Base-by-base conservation (phyloP, 2,797 vertebrate genomes). In the Spea hammondii region DNA sequence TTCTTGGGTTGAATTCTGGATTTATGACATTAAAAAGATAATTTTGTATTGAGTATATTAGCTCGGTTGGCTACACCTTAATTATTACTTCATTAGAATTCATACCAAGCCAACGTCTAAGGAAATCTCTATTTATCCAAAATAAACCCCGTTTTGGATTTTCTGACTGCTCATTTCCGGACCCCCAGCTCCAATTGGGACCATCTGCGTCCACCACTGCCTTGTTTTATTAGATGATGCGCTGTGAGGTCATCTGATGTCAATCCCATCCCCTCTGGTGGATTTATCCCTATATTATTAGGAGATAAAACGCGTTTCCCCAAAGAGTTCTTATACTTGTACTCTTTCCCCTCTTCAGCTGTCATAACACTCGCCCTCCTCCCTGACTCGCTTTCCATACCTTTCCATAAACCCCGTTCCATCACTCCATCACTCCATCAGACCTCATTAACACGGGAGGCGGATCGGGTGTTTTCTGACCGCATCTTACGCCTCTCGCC, bases 311-410 rank as follows among this genome's bases (percentile, higher is more conserved):
- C 49, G 13, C 12, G 11, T 65, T 65, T 45, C 14, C 60, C 32
- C 32, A 32, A 32, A 32, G 32, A 32, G 32, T 32, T 32, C 32
- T 32, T 45, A 32, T 11, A 72, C 44, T 32, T 69, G 70, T 64
- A 65, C 49, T 49, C 7, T 7, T 65, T 54, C 32, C 70, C 59
- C 53, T 32, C 17, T 46, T 76, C 79, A 80, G 79, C 79, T 80
- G 79, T 80, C 79, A 80, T 76, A 80, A 80, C 72, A 80, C 45
- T 55, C 11, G n/a, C 45, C 79, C 32, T 32, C 66, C 67, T 32
- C 79, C 79, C 72, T 55, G n/a, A 64, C 46, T 9, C 45, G 17
- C 69, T 8, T 46, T 57, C n/a, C n/a, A 51, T 6, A 6, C 49
- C 4, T 51, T 32, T 59, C 50, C 55, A 65, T n/a, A 75, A 14